Evolutionary conservation across 2,888 invertebrate genomes (phyloP), one percentile per base, ranked within the genome.

Genomic region (Platycheirus albimanus): DNA sequence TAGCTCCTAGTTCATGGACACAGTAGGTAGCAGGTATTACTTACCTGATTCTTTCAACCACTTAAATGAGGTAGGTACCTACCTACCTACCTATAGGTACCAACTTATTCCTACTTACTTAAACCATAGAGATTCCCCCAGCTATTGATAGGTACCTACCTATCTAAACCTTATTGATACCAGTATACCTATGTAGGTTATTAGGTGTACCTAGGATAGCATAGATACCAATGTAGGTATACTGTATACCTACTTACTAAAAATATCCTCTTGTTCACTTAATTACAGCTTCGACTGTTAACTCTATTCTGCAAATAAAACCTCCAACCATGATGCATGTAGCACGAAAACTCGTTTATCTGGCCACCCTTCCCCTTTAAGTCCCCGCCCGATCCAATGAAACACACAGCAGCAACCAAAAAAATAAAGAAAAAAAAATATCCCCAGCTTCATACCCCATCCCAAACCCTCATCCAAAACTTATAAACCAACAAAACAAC

Each of bases 271-370:
- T 17, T 72, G 77, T 81, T 56, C 81, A 72, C 66, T 81, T 61
- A 77, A 77, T 81, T 61, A 61, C 24, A 33, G 77, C 66, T 49
- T 72, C 71, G 20, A 77, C 83, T 78, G 83, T 83, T 67, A 69
- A 67, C 58, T 63, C 74, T 83, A 78, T 83, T 51, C 78, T 78
- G 77, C 78, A 83, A 83, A 78, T 83, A 78, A 78, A 83, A 83
- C 64, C 78, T 69, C 67, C 64, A 64, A 78, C 83, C 78, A 83
- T 83, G 74, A 83, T 83, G 77, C 78, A 81, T 77, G 77, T 71
- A 77, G 81, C 81, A 71, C 77, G 77, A 81, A 77, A 83, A 78
- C 78, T 83, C 78, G 83, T 78, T 81, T 83, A 78, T 74, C 83
- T 78, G 78, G 78, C 78, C 83, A 72, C 69, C 77, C 74, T 49